Base-by-base conservation (phyloP, 2,113 vertebrate species). In the Leucopsar rothschildi region DNA sequence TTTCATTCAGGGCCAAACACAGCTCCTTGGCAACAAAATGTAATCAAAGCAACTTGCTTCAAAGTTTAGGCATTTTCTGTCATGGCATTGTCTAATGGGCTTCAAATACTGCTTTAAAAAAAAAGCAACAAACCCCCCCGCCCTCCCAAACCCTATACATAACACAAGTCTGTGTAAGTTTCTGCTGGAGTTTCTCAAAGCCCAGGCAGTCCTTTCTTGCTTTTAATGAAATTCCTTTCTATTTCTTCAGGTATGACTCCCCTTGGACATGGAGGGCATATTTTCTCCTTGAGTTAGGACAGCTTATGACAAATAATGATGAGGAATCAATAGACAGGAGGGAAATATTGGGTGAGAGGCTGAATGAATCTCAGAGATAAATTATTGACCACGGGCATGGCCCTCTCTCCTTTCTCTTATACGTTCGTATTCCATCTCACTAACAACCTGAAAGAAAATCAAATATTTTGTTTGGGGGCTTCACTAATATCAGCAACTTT, bases 381-480 rank as follows among this genome's bases (percentile, higher is more conserved):
- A 99, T 98, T 98, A 98, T 98, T 98, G 98, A 98, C 98, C 97
- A 98, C 86, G 84, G 98, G 97, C 97, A 97, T 97, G 97, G 97
- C 96, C 97, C 94, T 97, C 97, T 98, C 97, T 98, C 98, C 97
- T 97, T 98, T 97, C 97, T 97, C 97, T 97, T 98, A 96, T 98
- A 97, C 97, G 97, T 98, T 98, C 98, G 86, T 96, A 98, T 98
- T 98, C 98, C 96, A 97, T 98, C 98, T 98, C 97, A 97, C 98
- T 98, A 98, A 98, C 98, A 98, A 98, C 98, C 98, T 98, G 97
- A 98, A 98, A 98, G 98, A 99, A 99, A 99, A 99, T 99, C 98
- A 98, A 99, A 99, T 98, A 99, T 99, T 99, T 99, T 99, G 98
- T 99, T 99, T 98, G 98, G 98, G 98, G 98, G 98, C 98, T 98